Conservation (phyloP, 2,797 vertebrate species). For the Tarsius wallacei region DNA sequence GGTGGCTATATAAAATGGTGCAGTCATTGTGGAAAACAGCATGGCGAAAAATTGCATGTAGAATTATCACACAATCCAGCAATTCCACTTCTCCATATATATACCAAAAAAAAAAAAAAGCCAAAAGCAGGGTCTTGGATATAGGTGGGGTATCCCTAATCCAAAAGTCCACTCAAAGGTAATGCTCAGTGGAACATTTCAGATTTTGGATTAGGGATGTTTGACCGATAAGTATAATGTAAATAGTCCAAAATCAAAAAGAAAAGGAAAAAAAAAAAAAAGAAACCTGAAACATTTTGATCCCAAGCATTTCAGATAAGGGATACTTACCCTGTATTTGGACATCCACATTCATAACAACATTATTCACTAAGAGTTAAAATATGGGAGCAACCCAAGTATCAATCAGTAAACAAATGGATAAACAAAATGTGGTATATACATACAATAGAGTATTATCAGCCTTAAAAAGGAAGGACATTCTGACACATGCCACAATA, state of each 20-base stretch:
- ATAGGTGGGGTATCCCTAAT: background rate
- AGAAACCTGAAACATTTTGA: background rate
- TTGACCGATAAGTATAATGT: background rate
- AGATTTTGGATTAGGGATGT: background rate
- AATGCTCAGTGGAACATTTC: background rate
- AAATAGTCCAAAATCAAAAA: background rate
- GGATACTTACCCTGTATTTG: background rate
- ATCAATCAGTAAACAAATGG: background rate
- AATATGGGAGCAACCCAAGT: background rate
- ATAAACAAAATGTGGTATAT: background rate
- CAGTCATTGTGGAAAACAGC: background rate
- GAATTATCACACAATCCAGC: background rate
- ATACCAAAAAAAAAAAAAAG: background rate
- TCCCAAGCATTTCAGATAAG: background rate
- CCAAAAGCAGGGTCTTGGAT: background rate
- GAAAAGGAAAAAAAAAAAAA: background rate
- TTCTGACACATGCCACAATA: background rate
- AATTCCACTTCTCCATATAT: background rate
- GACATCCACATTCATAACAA: background rate
- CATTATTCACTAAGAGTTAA: background rate
- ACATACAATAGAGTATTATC: background rate
- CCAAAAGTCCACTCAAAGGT: background rate
- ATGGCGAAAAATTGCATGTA: background rate
- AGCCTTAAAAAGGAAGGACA: background rate
- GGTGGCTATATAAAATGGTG: background rate